Conservation (phyloP, 2,113 vertebrate species). For the Petroica traversi region DNA sequence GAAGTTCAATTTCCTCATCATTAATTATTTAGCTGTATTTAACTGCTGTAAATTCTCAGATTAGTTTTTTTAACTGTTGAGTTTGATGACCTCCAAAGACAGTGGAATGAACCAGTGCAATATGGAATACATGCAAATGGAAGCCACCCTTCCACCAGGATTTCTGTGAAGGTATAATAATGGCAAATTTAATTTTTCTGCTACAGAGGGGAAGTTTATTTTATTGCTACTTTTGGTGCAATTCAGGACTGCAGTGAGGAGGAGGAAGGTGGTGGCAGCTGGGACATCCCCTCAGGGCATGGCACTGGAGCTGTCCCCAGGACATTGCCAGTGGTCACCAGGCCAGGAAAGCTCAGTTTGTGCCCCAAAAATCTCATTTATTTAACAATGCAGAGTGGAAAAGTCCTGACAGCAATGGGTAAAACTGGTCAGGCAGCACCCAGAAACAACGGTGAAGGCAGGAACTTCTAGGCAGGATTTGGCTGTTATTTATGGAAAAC, state of each 20-base stretch:
- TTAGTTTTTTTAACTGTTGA: slow-evolving; percentile 55
- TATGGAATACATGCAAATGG: neutral
- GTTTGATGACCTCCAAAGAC: slow-evolving; percentile 59
- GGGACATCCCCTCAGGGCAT: neutral
- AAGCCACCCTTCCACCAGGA: neutral
- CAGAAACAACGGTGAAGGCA: neutral
- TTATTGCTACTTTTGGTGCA: neutral
- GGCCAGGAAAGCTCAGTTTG: neutral
- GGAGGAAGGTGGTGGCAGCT: neutral
- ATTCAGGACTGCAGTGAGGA: neutral
- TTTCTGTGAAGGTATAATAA: neutral
- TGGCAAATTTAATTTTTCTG: slow-evolving; percentile 15
- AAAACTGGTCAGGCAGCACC: neutral
- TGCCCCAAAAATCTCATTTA: neutral
- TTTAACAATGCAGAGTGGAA: rapidly evolving
- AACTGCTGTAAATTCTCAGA: slow-evolving; percentile 60
- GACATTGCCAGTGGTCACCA: rapidly evolving
- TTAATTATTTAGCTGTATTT: slow-evolving; percentile 71
- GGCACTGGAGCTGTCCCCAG: neutral
- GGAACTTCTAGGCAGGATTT: neutral
- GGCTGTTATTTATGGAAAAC: neutral
- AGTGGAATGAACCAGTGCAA: neutral
- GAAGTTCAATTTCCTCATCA: slow-evolving; percentile 67
- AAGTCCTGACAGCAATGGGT: neutral
- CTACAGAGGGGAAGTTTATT: neutral